Evolutionary conservation across 2,113 vertebrate species (phyloP).

Genomic region (Macaca mulatta): DNA sequence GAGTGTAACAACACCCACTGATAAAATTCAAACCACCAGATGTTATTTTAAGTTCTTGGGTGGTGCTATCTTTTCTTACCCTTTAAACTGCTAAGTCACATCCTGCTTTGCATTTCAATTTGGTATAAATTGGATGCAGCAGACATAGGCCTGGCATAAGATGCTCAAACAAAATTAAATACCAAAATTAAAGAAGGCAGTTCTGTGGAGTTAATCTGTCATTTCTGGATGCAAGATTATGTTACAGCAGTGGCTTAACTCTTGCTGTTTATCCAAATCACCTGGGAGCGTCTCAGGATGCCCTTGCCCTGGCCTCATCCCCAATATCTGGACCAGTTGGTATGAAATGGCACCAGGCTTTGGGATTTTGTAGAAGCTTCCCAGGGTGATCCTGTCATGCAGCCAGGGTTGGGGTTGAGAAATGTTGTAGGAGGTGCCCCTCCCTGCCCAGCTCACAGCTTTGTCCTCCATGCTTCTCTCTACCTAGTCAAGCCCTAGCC

Average conservation of each 20-base stretch:
- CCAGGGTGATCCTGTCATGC: not conserved
- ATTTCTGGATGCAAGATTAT: not conserved
- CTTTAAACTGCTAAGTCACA: conserved; percentile 71
- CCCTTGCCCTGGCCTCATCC: not conserved
- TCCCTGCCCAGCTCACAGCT: not conserved
- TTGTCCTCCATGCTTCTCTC: not conserved
- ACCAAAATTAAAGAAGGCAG: not conserved
- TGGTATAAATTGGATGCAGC: conserved; percentile 53
- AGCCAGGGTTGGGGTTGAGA: not conserved
- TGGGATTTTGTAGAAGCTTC: not conserved
- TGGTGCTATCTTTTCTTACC: conserved; percentile 43
- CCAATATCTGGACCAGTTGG: not conserved
- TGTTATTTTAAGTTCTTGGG: conserved; percentile 69
- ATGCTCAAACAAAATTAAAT: conserved; percentile 55
- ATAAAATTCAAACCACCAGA: conserved; percentile 66
- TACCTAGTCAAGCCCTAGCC: not conserved
- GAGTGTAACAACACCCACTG: conserved; percentile 43
- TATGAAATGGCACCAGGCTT: not conserved
- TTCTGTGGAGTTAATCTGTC: conserved; percentile 17
- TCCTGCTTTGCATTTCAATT: conserved; percentile 72
- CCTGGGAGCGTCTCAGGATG: not conserved
- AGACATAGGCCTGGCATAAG: conserved; percentile 20
- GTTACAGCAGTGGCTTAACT: not conserved
- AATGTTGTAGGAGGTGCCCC: not conserved
- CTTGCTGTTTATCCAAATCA: not conserved